These are phyloP conservation scores for Littorina saxatilis DNA, from an alignment of 1,140 invertebrate species.

Conservation along the genomic window DNA sequence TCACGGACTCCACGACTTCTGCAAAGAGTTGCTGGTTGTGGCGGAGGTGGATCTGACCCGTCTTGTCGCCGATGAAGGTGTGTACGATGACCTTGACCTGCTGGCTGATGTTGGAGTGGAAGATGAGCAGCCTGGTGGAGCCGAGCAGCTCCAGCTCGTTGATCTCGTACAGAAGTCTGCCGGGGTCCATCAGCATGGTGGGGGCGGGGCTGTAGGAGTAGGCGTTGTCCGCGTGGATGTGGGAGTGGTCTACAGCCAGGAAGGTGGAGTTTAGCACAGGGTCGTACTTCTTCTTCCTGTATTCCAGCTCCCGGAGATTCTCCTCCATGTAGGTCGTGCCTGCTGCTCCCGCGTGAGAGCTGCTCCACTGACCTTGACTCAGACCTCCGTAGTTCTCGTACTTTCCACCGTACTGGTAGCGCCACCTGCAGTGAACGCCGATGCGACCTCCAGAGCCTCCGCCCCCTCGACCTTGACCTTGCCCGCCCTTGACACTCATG, in stretches of 20 bases:
- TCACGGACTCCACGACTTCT: slow-evolving; percentile 64
- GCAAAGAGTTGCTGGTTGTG: slow-evolving; percentile 61
- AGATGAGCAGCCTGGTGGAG: slow-evolving; percentile 57
- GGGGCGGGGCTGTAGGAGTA: slow-evolving; percentile 55
- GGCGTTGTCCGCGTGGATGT: slow-evolving; percentile 61
- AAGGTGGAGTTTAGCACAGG: slow-evolving; percentile 58
- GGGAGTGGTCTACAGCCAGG: slow-evolving; percentile 62
- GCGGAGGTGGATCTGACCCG: slow-evolving; percentile 60
- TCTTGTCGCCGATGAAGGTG: slow-evolving; percentile 66
- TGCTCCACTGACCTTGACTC: slow-evolving; percentile 41
- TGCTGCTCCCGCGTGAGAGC: slow-evolving; percentile 56
- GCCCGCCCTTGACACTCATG: slow-evolving; percentile 61
- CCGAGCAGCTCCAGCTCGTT: slow-evolving; percentile 65
- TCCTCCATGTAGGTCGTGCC: slow-evolving; percentile 66
- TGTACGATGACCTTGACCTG: slow-evolving; percentile 56
- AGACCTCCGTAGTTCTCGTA: slow-evolving; percentile 62
- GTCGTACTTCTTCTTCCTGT: slow-evolving; percentile 63
- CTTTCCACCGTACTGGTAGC: slow-evolving; percentile 64
- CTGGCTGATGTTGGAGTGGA: slow-evolving; percentile 50
- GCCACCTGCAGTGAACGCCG: slow-evolving; percentile 59
- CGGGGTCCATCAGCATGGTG: slow-evolving; percentile 56
- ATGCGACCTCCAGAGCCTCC: slow-evolving; percentile 65
- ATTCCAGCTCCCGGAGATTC: slow-evolving; percentile 62
- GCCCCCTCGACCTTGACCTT: slow-evolving; percentile 57
- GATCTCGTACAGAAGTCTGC: slow-evolving; percentile 57